Percentiles rank a stretch among this genome's conserved stretches.
Evolutionary conservation across 2,113 vertebrate genomes (phyloP).

Genomic region (Grus americana): DNA sequence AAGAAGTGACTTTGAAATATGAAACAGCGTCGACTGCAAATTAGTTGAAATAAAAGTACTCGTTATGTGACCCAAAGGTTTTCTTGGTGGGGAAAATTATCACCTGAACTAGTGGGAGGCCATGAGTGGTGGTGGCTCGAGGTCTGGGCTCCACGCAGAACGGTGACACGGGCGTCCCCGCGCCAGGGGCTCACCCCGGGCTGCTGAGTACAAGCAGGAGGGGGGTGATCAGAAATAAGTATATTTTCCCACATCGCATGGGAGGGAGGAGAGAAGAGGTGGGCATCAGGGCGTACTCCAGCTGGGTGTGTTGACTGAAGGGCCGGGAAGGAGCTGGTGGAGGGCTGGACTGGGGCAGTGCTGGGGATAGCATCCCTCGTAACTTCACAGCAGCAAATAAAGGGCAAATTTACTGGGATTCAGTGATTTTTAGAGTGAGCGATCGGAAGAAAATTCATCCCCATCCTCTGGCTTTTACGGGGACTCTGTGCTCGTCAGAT

Average conservation of each 20-base stretch:
- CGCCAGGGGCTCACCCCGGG: background rate
- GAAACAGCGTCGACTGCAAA: background rate
- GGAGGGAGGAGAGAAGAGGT: background rate
- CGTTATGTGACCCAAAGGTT: background rate
- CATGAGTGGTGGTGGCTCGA: background rate
- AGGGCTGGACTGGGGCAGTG: background rate
- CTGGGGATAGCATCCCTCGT: background rate
- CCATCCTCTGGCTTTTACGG: background rate
- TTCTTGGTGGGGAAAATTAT: background rate
- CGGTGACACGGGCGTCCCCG: fast-evolving
- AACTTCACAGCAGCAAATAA: background rate
- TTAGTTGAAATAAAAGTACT: background rate
- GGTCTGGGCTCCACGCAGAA: background rate
- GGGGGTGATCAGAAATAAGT: background rate
- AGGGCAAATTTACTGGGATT: background rate
- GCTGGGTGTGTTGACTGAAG: background rate
- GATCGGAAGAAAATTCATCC: background rate
- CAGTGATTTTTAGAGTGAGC: background rate
- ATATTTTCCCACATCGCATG: background rate
- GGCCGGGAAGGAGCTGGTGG: background rate
- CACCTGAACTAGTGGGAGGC: background rate
- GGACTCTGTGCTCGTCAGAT: background rate
- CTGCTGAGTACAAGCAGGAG: background rate
- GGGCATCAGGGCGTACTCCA: background rate
- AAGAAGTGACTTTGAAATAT: background rate